A percentile compares a stretch with the other conserved stretches of the same genome.
Conservation (phyloP, 2,113 vertebrate genomes). For the Siniperca chuatsi region DNA sequence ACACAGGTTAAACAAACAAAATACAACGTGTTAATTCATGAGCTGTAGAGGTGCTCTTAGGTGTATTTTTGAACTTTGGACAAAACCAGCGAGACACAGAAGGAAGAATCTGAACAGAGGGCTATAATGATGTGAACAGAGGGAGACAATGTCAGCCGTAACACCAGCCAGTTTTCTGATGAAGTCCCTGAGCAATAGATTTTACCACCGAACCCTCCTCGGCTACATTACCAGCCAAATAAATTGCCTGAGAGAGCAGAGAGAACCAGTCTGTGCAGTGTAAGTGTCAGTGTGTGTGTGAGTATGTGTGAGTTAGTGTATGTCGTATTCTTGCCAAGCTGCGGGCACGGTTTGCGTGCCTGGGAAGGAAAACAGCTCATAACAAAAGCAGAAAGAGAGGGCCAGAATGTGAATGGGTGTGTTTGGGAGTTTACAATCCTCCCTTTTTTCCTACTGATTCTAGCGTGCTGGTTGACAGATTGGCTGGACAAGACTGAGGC, state of each 20-base stretch:
- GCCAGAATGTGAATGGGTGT: slow-evolving; percentile 63
- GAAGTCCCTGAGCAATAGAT: not conserved
- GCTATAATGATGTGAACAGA: not conserved
- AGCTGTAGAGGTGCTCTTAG: not conserved
- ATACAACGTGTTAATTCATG: not conserved
- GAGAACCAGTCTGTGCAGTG: not conserved
- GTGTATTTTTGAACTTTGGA: not conserved
- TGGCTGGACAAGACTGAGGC: not conserved
- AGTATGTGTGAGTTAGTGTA: slow-evolving; percentile 17
- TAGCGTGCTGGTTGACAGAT: slow-evolving; percentile 5
- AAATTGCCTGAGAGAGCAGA: not conserved
- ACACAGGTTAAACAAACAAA: no score
- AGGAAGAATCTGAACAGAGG: not conserved
- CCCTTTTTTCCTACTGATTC: slow-evolving; percentile 20
- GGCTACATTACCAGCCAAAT: slow-evolving; percentile 3
- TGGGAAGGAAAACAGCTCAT: slow-evolving; percentile 58
- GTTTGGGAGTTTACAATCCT: slow-evolving; percentile 48
- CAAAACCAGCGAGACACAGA: not conserved
- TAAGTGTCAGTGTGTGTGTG: not conserved
- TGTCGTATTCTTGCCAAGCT: slow-evolving; percentile 35
- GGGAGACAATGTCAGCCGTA: not conserved
- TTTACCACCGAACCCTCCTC: slow-evolving; percentile 11
- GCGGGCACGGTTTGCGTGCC: slow-evolving; percentile 62
- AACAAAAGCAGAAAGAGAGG: slow-evolving; percentile 59
- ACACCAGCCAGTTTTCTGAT: slow-evolving; percentile 24